A percentile compares a stretch with the other conserved stretches of the same genome.
Conservation (phyloP, 1,140 invertebrate genomes). For the Globodera rostochiensis region DNA sequence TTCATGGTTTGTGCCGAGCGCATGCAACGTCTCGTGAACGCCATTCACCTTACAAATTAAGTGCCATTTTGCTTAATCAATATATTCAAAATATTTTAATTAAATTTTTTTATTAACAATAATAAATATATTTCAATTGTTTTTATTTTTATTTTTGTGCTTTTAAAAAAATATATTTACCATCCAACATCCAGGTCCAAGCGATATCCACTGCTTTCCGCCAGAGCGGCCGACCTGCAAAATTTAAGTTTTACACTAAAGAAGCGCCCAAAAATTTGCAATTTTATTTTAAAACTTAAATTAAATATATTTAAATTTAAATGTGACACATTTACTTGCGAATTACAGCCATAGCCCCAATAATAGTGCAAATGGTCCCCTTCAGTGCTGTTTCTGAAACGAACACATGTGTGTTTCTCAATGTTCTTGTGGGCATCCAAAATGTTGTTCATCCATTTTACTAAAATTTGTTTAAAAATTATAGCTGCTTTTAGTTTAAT, state of each 20-base stretch:
- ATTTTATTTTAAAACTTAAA: neutral
- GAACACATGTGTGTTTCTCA: slow-evolving; percentile 21
- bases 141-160: neutral
- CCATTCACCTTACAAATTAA: slow-evolving; percentile 49
- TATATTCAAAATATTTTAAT: neutral
- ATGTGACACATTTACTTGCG: slow-evolving; percentile 1
- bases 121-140: neutral
- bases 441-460: slow-evolving; percentile 29
- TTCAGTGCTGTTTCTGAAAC: slow-evolving; percentile 26
- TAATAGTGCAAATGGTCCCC: slow-evolving; percentile 29
- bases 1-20: slow-evolving; percentile 70
- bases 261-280: neutral
- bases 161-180: slow-evolving; percentile 6
- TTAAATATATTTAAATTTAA: neutral
- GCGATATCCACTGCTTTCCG: slow-evolving; percentile 23
- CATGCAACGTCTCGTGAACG: slow-evolving; percentile 43
- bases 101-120: no score
- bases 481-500: neutral
- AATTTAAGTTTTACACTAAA: neutral
- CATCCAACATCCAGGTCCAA: slow-evolving; percentile 30
- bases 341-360: slow-evolving; percentile 28
- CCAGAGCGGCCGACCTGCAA: slow-evolving; percentile 12
- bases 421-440: slow-evolving; percentile 33
- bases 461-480: neutral
- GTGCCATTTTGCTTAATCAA: no score